These are phyloP conservation scores for Scelioninae gen. 1 DNA, from an alignment of 2,888 invertebrate genomes.

Conservation along the genomic window DNA sequence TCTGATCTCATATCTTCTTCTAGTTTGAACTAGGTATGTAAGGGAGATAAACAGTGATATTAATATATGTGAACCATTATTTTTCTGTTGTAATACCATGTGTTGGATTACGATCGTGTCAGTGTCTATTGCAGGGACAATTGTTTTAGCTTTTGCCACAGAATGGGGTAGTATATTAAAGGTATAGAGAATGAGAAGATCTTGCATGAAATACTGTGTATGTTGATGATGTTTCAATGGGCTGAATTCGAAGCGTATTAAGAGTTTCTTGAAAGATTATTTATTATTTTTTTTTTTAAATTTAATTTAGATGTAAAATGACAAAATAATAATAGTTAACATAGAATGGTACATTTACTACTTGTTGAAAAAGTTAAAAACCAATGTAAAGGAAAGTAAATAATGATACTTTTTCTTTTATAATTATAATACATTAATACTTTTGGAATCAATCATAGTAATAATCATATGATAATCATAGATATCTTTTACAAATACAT, in stretches of 20 bases:
- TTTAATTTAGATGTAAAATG: no score
- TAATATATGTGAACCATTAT: constrained; percentile 21
- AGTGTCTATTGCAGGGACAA: constrained; percentile 7
- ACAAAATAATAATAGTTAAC: no score
- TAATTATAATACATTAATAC: no score
- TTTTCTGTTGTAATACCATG: constrained; percentile 14
- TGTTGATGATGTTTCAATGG: background rate
- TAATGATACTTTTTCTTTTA: no score
- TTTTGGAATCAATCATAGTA: no score
- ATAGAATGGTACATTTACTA: no score
- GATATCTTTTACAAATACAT: no score
- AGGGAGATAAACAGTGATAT: constrained; percentile 27
- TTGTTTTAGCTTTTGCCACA: background rate
- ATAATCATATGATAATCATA: no score
- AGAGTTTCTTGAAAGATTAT: no score
- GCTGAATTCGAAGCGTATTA: background rate
- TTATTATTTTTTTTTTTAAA: no score
- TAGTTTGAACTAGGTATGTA: constrained; percentile 5
- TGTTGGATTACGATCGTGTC: constrained; percentile 22
- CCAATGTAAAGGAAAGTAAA: no score
- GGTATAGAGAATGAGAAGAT: background rate
- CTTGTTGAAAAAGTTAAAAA: no score
- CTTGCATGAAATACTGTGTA: background rate
- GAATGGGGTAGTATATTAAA: background rate
- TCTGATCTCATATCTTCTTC: constrained; percentile 5